Percentiles rank a stretch among this genome's conserved stretches.
phyloP scores from a whole-genome alignment of 2,113 vertebrate species.

The Gallinago media region DNA sequence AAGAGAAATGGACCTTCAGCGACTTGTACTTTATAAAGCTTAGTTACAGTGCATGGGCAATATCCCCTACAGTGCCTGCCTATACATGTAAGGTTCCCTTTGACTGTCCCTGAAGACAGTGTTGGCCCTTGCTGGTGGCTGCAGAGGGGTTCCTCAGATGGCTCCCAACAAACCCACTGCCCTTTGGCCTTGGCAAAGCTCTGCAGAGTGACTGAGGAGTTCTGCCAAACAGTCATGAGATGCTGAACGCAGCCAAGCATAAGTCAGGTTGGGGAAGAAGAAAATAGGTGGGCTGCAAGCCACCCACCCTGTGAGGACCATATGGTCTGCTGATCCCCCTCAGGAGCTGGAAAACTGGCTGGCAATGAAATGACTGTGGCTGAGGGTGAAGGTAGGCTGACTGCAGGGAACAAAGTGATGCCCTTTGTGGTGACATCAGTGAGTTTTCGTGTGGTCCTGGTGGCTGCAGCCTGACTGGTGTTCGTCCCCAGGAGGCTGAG shows the following conservation, averaged over 20 bases:
- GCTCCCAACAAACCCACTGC: neutral
- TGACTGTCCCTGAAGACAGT: fast-evolving
- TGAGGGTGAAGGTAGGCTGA: neutral
- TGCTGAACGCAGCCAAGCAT: neutral
- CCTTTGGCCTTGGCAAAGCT: neutral
- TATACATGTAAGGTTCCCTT: fast-evolving
- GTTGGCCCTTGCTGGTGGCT: neutral
- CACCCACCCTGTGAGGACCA: neutral
- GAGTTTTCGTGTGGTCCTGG: neutral
- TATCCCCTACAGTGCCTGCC: too few relatives aligned
- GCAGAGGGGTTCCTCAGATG: neutral
- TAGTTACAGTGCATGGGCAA: neutral
- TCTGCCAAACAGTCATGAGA: neutral
- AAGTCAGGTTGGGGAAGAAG: neutral
- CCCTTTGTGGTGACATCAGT: neutral
- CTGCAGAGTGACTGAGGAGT: fast-evolving
- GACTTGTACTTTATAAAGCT: neutral
- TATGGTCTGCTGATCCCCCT: neutral
- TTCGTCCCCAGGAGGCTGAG: fast-evolving
- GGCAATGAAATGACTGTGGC: neutral
- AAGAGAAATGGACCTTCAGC: fast-evolving
- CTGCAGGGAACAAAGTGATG: neutral
- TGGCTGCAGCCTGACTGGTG: too few relatives aligned
- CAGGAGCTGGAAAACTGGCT: neutral
- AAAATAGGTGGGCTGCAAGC: fast-evolving